Evolutionary conservation across 2,888 invertebrate genomes (phyloP).

Genomic region (Quadriops clusia): DNA sequence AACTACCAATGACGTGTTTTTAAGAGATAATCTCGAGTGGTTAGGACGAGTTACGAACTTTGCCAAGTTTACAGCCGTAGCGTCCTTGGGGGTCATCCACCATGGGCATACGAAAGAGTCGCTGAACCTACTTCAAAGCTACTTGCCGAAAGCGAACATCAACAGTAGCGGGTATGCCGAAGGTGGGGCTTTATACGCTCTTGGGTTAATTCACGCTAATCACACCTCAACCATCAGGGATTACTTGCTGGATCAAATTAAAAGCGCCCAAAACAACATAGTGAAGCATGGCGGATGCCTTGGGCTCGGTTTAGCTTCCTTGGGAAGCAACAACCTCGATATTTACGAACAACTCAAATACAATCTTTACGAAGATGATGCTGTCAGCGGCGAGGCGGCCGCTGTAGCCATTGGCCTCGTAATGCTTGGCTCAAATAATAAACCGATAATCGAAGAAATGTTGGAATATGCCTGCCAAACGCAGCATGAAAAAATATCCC

Average conservation of each 20-base stretch:
- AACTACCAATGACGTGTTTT: conserved; percentile 90
- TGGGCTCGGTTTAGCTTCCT: conserved; percentile 89
- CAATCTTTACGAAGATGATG: conserved; percentile 91
- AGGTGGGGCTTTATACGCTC: conserved; percentile 82
- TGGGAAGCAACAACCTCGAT: conserved; percentile 87
- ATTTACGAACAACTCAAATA: conserved; percentile 88
- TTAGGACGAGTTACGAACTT: conserved; percentile 91
- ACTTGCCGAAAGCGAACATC: conserved; percentile 85
- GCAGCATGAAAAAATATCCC: conserved; percentile 92
- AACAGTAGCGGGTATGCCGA: conserved; percentile 82
- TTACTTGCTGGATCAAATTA: conserved; percentile 81
- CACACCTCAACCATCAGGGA: conserved; percentile 88
- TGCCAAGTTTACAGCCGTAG: conserved; percentile 94
- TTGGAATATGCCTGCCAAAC: conserved; percentile 73
- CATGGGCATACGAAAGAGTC: conserved; percentile 91
- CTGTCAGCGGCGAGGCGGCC: conserved; percentile 92
- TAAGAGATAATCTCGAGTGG: conserved; percentile 93
- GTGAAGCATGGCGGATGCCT: conserved; percentile 91
- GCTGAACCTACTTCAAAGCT: conserved; percentile 86
- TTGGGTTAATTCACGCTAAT: conserved; percentile 91
- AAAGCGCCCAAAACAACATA: conserved; percentile 85
- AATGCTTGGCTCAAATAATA: conserved; percentile 84
- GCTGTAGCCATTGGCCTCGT: conserved; percentile 96
- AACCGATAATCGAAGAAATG: conserved; percentile 79
- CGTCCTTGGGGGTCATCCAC: conserved; percentile 89